phyloP scores from a whole-genome alignment of 2,888 invertebrate genomes.

The Halictus ligatus region DNA sequence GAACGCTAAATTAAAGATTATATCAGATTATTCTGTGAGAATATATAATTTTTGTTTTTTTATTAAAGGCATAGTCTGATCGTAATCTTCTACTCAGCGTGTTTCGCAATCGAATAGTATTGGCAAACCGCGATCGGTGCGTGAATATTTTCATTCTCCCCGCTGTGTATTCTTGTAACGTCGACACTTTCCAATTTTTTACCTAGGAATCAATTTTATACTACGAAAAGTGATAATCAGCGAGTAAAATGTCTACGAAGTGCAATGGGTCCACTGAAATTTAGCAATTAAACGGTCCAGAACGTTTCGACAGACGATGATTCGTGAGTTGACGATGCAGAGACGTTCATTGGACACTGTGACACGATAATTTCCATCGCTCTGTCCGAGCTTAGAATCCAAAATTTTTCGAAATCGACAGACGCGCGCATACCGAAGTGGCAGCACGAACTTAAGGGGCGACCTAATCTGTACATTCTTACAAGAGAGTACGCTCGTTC shows the following conservation, averaged over 20 bases:
- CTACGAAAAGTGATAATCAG: conserved; percentile 2
- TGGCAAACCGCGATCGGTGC: not conserved
- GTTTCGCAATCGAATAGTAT: not conserved
- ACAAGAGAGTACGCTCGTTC: not conserved
- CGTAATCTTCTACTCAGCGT: not conserved
- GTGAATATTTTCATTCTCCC: not conserved
- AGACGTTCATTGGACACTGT: not conserved
- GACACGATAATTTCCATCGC: not conserved
- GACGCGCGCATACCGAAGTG: not conserved
- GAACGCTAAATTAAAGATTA: not conserved
- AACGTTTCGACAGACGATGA: not conserved
- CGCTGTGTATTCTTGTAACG: not conserved
- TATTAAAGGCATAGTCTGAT: not conserved
- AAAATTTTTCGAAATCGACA: not conserved
- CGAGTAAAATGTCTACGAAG: not conserved
- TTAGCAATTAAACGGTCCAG: not conserved
- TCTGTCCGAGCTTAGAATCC: not conserved
- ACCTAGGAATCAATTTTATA: not conserved
- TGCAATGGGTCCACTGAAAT: conserved; percentile 7
- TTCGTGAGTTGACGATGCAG: not conserved
- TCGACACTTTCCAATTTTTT: conserved; percentile 3
- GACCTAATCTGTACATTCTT: conserved; percentile 19
- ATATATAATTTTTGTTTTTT: not conserved
- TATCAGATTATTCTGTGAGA: not conserved
- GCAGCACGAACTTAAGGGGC: not conserved